These are phyloP conservation scores for Xylota sylvarum DNA, from an alignment of 2,888 invertebrate genomes.

Conservation along the genomic window DNA sequence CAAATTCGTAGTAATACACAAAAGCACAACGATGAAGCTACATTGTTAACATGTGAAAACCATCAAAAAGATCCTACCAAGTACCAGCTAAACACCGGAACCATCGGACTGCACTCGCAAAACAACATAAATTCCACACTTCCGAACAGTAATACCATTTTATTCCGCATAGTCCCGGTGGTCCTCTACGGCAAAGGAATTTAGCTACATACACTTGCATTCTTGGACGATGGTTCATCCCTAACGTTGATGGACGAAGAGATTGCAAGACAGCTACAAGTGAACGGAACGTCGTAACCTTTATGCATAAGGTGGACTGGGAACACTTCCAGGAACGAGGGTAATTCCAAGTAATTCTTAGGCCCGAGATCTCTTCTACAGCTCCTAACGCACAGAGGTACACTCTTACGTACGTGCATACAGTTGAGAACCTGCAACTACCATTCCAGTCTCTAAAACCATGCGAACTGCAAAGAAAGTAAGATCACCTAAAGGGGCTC, in stretches of 20 bases:
- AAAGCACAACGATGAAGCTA: neutral
- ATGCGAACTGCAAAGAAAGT: too few species aligned
- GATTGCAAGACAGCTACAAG: too few species aligned
- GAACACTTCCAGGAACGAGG: slow-evolving; percentile 9
- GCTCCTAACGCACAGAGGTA: neutral
- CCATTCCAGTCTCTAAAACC: neutral
- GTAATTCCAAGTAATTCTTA: neutral
- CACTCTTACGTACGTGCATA: neutral
- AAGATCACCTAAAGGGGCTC: neutral
- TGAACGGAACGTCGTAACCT: too few species aligned
- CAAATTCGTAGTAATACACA: neutral
- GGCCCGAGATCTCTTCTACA: neutral
- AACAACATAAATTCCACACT: neutral
- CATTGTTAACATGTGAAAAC: neutral
- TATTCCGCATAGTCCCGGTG: slow-evolving; percentile 12
- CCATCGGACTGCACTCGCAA: neutral
- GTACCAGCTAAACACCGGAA: neutral
- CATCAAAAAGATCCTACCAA: neutral
- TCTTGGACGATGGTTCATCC: slow-evolving; percentile 25
- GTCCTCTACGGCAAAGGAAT: neutral
- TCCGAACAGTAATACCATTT: neutral
- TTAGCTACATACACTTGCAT: slow-evolving; percentile 1
- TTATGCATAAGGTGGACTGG: slow-evolving; percentile 28
- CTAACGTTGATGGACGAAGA: slow-evolving; percentile 10
- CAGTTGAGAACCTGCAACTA: neutral